Evolutionary conservation across 2,797 vertebrate genomes (phyloP), one percentile per base, ranked within the genome.

Genomic region (Argentina silus): DNA sequence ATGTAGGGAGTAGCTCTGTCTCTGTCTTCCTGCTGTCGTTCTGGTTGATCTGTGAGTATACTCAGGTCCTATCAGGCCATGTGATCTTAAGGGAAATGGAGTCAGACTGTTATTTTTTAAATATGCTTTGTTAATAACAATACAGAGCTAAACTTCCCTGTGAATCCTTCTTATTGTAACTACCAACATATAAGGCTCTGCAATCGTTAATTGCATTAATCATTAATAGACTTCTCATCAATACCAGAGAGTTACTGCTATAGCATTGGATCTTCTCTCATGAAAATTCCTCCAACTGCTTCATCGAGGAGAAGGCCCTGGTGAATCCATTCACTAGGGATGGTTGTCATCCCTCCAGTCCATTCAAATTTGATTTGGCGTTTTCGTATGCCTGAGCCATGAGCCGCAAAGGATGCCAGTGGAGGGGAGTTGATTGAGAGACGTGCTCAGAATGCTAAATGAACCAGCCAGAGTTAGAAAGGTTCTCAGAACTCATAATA

Each of bases 291-390:
- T 80, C 45, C 66, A 78, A 63, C 67, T 57, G 48, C 62, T 63
- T 43, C 61, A 51, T 71, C 65, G 76, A 71, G 10, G 78, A 65
- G 72, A 73, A 14, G 88, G 88, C 89, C 65, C 85, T 81, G 88
- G 83, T 85, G 88, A 90, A 90, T 89, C 86, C 89, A 90, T 90
- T 90, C 90, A 87, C 70, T 77, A 83, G 81, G 70, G 88, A 89
- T 87, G 88, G 87, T 89, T 89, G 88, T 90, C 89, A 90, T 88
- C 80, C 85, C 82, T 86, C 79, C 89, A 84, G 89, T 89, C 88
- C 88, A 88, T 91, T 89, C 82, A 88, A 88, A 92, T 91, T 90
- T 90, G 86, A 90, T 90, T 92, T 90, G 87, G 88, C 87, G 73
- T 10, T 78, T 90, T 87, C 88, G 82, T 86, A 83, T 91, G 87